Evolutionary conservation across 2,113 vertebrate genomes (phyloP), one percentile per base, ranked within the genome.

Genomic region (Psittacula cyanocephala): DNA sequence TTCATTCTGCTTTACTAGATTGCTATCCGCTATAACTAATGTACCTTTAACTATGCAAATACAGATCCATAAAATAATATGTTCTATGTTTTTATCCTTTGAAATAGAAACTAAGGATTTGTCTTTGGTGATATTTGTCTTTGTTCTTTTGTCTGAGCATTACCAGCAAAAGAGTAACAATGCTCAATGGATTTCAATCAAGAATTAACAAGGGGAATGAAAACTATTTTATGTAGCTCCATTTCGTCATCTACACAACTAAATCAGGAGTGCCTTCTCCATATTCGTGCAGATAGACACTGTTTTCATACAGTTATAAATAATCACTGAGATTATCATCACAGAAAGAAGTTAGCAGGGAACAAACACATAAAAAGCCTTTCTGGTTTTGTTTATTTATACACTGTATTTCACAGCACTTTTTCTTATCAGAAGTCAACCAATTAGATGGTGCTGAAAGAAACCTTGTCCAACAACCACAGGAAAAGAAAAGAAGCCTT

Each of bases 151-250:
- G 46, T 63, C 59, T 93, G 53, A 71, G 50, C 65, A n/a, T 69
- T 87, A 79, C 79, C 74, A 86, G 72, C 69, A 78, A 67, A 72
- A 90, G 46, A 90, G 59, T 50, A 83, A 86, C 55, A 81, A 44
- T 10, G 43, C 57, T 71, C 76, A 84, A 55, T 44, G 71, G 76
- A 64, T 88, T 96, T 95, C 68, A 88, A 91, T 90, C 69, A 91
- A 83, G 90, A 88, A 91, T 71, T 90, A 95, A 80, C 68, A 91
- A 52, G 64, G 88, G 72, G 57, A 92, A 91, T 79, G 52, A 95
- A 94, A 90, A 96, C 60, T 81, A 77, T 83, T 88, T 90, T 71
- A 71, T 13, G 55, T 27, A 52, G 62, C 41, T 97, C 47, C 39
- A 71, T 81, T 91, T 86, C 76, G 50, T 91, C 43, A 50, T 41